Evolutionary conservation across 1,140 invertebrate genomes (phyloP).

Genomic region (Lordiphosa mommai): DNA sequence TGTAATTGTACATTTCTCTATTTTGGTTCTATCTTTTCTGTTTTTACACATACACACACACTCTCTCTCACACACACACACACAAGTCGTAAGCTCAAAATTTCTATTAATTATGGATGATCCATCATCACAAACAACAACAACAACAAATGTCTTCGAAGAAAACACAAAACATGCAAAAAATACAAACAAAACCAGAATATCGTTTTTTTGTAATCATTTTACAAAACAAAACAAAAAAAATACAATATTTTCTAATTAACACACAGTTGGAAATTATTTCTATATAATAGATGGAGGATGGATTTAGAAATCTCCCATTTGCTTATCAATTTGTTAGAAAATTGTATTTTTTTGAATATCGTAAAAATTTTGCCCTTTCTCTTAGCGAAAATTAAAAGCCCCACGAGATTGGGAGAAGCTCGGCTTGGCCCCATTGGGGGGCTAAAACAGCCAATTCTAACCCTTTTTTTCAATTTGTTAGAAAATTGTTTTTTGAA

Average conservation of each 20-base stretch:
- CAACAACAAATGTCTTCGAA: conserved; percentile 46
- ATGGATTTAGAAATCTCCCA: too few species aligned
- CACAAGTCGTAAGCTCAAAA: conserved; percentile 65
- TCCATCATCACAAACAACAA: conserved; percentile 41
- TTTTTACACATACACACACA: background rate
- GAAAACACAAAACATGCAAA: conserved; percentile 29
- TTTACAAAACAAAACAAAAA: conserved; percentile 52
- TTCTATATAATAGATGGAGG: background rate
- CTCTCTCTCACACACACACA: background rate
- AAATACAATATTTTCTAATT: conserved; percentile 70
- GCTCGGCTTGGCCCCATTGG: too few species aligned
- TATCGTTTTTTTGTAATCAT: conserved; percentile 62
- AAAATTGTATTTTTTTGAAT: too few species aligned
- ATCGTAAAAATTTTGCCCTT: too few species aligned
- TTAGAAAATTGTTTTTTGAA: too few species aligned
- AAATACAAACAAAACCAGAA: conserved; percentile 29
- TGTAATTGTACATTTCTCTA: conserved; percentile 47
- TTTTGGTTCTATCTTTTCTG: conserved; percentile 28
- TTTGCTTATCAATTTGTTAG: too few species aligned
- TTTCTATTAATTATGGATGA: conserved; percentile 44
- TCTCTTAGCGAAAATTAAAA: too few species aligned
- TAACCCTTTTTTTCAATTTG: too few species aligned
- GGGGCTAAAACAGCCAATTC: too few species aligned
- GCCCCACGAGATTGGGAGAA: too few species aligned
- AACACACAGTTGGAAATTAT: conserved; percentile 1